phyloP scores from a whole-genome alignment of 2,113 vertebrate genomes.

The Channa argus region DNA sequence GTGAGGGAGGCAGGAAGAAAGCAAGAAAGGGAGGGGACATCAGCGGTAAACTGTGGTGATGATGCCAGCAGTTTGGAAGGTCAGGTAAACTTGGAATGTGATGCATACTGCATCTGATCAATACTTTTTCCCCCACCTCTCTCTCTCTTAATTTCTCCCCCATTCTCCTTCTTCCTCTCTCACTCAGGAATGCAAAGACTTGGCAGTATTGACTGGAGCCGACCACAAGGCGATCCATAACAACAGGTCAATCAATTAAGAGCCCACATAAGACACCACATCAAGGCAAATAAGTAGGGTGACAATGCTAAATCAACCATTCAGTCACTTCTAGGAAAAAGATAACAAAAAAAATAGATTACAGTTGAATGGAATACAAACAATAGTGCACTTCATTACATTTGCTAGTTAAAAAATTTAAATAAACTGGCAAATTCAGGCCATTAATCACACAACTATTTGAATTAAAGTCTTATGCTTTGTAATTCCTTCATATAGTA shows the following conservation, averaged over 20 bases:
- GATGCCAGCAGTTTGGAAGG: constrained; percentile 77
- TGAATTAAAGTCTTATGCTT: neutral
- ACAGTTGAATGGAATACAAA: constrained; percentile 11
- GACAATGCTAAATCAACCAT: constrained; percentile 68
- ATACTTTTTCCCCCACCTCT: constrained; percentile 58
- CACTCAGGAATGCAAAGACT: constrained; percentile 65
- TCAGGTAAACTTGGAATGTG: constrained; percentile 73
- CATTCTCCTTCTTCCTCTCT: constrained; percentile 13
- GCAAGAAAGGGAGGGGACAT: constrained; percentile 45
- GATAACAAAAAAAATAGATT: neutral
- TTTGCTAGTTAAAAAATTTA: too few species aligned
- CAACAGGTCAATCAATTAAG: constrained; percentile 79
- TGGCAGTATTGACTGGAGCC: constrained; percentile 68
- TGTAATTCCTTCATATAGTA: constrained; percentile 1
- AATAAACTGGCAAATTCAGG: too few species aligned
- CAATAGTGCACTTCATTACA: neutral
- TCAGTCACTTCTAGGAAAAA: constrained; percentile 1
- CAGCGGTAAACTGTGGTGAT: constrained; percentile 52
- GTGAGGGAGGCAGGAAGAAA: constrained; percentile 55
- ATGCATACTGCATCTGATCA: constrained; percentile 70
- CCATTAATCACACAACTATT: neutral
- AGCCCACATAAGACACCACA: constrained; percentile 65
- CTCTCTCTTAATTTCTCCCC: neutral
- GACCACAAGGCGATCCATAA: constrained; percentile 69
- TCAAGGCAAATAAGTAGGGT: constrained; percentile 61